These are phyloP conservation scores for Machaerirhynchus nigripectus DNA, from an alignment of 2,113 vertebrate species.

Conservation along the genomic window DNA sequence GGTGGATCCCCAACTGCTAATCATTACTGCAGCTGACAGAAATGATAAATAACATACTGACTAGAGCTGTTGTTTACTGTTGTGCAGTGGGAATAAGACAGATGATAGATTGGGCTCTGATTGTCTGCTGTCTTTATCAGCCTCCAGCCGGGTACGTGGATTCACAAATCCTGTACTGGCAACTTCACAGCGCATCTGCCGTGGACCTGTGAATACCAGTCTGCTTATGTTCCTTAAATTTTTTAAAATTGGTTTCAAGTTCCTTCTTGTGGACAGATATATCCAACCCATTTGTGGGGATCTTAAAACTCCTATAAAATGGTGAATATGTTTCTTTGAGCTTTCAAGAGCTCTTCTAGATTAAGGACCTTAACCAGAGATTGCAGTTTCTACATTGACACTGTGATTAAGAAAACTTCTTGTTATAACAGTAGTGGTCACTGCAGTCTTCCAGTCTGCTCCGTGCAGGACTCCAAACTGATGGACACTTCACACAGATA, in stretches of 20 bases:
- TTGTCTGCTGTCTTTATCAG: constrained; percentile 16
- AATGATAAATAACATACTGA: background rate
- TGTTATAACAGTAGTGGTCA: background rate
- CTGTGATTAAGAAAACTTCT: background rate
- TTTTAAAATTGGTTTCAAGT: background rate
- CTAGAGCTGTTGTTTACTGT: background rate
- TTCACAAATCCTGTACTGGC: background rate
- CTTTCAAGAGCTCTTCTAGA: background rate
- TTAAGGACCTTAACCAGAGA: background rate
- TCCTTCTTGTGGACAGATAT: background rate
- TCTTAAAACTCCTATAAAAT: background rate
- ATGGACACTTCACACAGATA: background rate
- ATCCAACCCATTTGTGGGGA: background rate
- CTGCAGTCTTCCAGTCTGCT: background rate
- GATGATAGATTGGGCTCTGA: background rate
- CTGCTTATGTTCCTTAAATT: background rate
- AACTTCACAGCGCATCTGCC: background rate
- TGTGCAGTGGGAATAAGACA: background rate
- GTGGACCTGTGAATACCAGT: background rate
- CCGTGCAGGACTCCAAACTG: background rate
- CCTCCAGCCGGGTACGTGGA: background rate
- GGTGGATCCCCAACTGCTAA: background rate
- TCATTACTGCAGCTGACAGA: background rate
- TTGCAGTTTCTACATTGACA: background rate
- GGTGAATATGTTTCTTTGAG: background rate